Evolutionary conservation across 2,888 invertebrate species (phyloP).

Genomic region (Stenodema calcarata): DNA sequence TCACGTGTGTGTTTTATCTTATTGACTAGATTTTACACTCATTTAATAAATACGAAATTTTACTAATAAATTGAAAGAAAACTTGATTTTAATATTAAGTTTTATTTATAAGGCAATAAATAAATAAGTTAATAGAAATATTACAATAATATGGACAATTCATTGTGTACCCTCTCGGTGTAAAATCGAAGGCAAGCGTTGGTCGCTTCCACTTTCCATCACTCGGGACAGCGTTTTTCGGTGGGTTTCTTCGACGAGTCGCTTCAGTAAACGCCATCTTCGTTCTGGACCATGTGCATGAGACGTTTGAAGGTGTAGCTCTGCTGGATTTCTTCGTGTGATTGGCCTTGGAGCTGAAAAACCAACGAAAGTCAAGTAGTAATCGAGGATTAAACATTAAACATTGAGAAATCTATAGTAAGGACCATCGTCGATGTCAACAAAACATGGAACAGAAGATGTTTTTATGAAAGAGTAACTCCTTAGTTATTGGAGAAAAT

Average conservation of each 20-base stretch:
- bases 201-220: not conserved
- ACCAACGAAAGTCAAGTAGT: too few relatives aligned
- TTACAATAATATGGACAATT: not conserved
- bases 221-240: not conserved
- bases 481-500: too few relatives aligned
- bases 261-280: slow-evolving; percentile 52
- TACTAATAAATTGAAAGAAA: not conserved
- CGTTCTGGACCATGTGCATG: slow-evolving; percentile 77
- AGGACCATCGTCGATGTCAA: too few relatives aligned
- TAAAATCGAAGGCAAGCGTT: not conserved
- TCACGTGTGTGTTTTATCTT: not conserved
- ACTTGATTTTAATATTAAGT: not conserved
- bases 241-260: not conserved
- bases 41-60: slow-evolving; percentile 24
- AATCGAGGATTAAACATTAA: too few relatives aligned
- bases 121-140: slow-evolving; percentile 22
- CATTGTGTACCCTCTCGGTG: not conserved
- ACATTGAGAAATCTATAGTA: too few relatives aligned
- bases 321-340: slow-evolving; percentile 85
- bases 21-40: slow-evolving; percentile 48
- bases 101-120: slow-evolving; percentile 3
- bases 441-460: too few relatives aligned
- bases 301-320: slow-evolving; percentile 91
- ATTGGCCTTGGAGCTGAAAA: slow-evolving; percentile 62
- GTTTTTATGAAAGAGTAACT: too few relatives aligned